Evolutionary conservation across 1,140 invertebrate species (phyloP).

Genomic region (Zophobas morio): DNA sequence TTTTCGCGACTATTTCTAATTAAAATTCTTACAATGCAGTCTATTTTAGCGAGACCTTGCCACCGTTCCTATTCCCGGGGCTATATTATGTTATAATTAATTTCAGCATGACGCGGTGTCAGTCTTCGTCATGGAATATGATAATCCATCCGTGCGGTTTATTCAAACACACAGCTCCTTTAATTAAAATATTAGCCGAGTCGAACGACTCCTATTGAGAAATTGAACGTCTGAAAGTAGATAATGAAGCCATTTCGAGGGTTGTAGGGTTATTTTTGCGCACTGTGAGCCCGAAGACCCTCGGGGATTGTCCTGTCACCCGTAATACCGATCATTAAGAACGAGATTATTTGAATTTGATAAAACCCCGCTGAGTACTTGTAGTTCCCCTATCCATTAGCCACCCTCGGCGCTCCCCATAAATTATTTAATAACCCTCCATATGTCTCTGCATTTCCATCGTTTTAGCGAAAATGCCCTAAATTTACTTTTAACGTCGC

Average conservation of each 20-base stretch:
- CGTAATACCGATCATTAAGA: slow-evolving; percentile 53
- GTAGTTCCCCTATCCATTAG: slow-evolving; percentile 51
- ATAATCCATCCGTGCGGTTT: slow-evolving; percentile 3
- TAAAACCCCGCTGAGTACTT: slow-evolving; percentile 46
- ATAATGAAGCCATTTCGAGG: slow-evolving; percentile 15
- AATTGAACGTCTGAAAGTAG: slow-evolving; percentile 12
- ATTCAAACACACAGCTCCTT: background rate
- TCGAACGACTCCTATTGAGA: background rate
- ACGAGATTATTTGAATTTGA: slow-evolving; percentile 54
- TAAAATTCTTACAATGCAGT: slow-evolving; percentile 17
- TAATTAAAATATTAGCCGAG: slow-evolving; percentile 2
- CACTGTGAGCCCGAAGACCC: slow-evolving; percentile 25
- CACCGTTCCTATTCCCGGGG: background rate
- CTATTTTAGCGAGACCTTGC: slow-evolving; percentile 7
- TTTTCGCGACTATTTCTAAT: slow-evolving; percentile 13
- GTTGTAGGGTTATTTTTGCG: slow-evolving; percentile 27
- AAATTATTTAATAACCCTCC: slow-evolving; percentile 49
- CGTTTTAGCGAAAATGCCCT: slow-evolving; percentile 7
- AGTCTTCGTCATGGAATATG: slow-evolving; percentile 15
- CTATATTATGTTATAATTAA: slow-evolving; percentile 20
- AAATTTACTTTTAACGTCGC: too few relatives aligned
- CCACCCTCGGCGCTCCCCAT: slow-evolving; percentile 42
- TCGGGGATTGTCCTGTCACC: slow-evolving; percentile 45
- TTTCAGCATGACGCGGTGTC: slow-evolving; percentile 3
- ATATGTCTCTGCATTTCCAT: slow-evolving; percentile 45